phyloP scores from a whole-genome alignment of 2,797 vertebrate genomes.

The Miichthys miiuy region DNA sequence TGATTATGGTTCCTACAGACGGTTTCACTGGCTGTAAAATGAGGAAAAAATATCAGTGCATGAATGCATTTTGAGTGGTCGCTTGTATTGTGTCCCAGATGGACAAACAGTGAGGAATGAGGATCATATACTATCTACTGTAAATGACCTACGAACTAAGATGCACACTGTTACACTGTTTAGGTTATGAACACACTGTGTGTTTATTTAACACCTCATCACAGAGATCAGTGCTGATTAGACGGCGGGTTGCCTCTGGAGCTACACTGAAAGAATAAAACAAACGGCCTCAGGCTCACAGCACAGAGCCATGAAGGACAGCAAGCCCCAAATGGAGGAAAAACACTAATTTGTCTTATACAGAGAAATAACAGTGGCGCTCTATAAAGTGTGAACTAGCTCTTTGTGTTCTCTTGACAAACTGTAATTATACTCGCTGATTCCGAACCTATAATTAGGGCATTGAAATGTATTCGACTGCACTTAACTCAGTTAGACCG shows the following conservation, averaged over 20 bases:
- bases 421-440: slow-evolving; percentile 28
- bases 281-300: slow-evolving; percentile 16
- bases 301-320: slow-evolving; percentile 32
- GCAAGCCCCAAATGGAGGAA: neutral
- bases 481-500: neutral
- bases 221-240: neutral
- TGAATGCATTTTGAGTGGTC: too few species aligned
- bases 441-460: slow-evolving; percentile 28
- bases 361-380: neutral
- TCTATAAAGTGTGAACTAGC: slow-evolving; percentile 3
- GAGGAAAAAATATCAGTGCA: neutral
- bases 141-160: too few species aligned
- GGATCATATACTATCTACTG: neutral
- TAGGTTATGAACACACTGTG: too few species aligned
- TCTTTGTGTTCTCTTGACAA: slow-evolving; percentile 5
- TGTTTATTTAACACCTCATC: neutral
- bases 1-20: neutral
- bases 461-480: slow-evolving; percentile 7
- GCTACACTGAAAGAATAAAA: neutral
- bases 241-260: neutral
- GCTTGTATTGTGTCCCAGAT: too few species aligned
- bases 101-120: neutral
- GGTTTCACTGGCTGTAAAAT: neutral
- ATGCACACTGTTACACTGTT: too few species aligned
- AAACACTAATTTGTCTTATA: slow-evolving; percentile 20